Evolutionary conservation across 1,140 invertebrate species (phyloP).

Genomic region (Glomeris maerens): DNA sequence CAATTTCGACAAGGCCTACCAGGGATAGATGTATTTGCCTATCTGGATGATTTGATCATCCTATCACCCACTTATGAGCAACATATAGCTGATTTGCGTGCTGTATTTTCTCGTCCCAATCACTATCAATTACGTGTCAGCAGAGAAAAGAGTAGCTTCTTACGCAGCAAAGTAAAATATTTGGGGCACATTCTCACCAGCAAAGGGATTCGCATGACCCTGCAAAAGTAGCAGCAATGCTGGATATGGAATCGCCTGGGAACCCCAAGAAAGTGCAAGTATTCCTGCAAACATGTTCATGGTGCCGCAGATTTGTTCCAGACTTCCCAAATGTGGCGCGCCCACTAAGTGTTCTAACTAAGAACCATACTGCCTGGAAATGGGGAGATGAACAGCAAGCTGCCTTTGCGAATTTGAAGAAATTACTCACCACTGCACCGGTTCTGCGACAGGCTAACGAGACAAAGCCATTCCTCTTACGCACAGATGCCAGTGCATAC

Average conservation of each 20-base stretch:
- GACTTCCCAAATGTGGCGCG: conserved; percentile 29
- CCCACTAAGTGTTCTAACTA: conserved; percentile 25
- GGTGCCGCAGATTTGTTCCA: conserved; percentile 26
- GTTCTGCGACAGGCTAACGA: conserved; percentile 23
- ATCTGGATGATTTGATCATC: conserved; percentile 16
- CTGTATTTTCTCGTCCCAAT: not conserved
- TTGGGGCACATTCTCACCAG: too few relatives aligned
- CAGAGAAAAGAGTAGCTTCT: too few relatives aligned
- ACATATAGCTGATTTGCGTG: conserved; percentile 10
- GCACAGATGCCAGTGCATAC: conserved; percentile 18
- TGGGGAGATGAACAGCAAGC: conserved; percentile 2
- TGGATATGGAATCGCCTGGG: conserved; percentile 16
- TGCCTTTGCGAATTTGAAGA: conserved; percentile 23
- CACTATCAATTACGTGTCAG: conserved; percentile 14
- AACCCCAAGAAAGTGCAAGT: conserved; percentile 20
- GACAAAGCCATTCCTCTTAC: conserved; percentile 28
- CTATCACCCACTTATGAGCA: conserved; percentile 8
- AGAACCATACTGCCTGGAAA: conserved; percentile 21
- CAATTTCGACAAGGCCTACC: too few relatives aligned
- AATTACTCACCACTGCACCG: conserved; percentile 13
- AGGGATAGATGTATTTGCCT: too few relatives aligned
- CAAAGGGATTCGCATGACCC: conserved; percentile 12
- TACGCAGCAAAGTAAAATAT: too few relatives aligned
- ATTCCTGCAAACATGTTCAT: conserved; percentile 21
- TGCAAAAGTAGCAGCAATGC: conserved; percentile 17